Conservation (phyloP, 2,797 vertebrate genomes). For the Chiroxiphia lanceolata region DNA sequence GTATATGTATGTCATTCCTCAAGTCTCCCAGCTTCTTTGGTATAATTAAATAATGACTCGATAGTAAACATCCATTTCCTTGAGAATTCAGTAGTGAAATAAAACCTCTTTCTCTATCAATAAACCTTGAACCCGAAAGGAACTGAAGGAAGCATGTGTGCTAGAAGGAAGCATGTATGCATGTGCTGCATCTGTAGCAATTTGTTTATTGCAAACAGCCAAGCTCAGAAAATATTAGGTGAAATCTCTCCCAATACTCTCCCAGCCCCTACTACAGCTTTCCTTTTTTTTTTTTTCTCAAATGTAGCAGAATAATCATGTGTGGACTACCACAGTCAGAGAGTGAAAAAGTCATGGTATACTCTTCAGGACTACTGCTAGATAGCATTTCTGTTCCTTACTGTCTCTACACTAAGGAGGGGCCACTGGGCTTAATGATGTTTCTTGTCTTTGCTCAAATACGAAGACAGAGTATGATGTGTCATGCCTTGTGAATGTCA, state of each 20-base stretch:
- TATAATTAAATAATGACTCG: background rate
- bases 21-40: background rate
- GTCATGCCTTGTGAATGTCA: conserved; percentile 31
- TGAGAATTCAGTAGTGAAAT: background rate
- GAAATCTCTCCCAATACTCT: background rate
- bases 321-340: background rate
- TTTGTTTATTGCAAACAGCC: background rate
- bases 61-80: background rate
- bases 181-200: background rate
- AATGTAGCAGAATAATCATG: background rate
- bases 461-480: background rate
- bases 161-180: background rate
- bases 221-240: background rate
- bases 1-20: background rate
- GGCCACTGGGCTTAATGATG: background rate
- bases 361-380: background rate
- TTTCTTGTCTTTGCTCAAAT: background rate
- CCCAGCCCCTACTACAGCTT: background rate
- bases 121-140: background rate
- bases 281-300: background rate
- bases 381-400: background rate
- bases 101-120: background rate
- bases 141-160: background rate
- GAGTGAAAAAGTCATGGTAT: background rate
- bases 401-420: background rate